Evolutionary conservation across 2,888 invertebrate species (phyloP), one percentile per base, ranked within the genome.

Genomic region (Venusia cambrica): DNA sequence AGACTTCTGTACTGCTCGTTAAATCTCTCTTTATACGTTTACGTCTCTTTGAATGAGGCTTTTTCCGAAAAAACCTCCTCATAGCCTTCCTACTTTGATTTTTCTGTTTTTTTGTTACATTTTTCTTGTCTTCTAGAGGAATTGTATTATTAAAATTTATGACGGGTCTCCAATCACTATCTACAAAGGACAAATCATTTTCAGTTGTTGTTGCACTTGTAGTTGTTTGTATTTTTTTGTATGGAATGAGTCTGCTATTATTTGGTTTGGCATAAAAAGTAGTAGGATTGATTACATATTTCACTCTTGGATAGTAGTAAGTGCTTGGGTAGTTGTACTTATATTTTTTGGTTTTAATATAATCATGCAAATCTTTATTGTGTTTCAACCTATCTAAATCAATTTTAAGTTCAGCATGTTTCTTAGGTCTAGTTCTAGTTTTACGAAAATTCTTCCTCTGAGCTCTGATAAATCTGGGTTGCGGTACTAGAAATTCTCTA

Each of bases 301-400:
- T 84, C 0, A 87, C 60, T 54, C 81, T 75, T 4, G 87, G 87
- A 52, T 85, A 85, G 39, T 73, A 87, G 54, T 61, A 77, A 0
- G 87, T 87, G 18, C 70, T 63, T 3, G 81, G 84, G 52, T 85
- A 87, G 37, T 87, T 84, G 38, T 65, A 70, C 51, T 81, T 83
- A 62, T 87, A 87, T 46, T 87, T 87, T 53, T 87, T 87, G 2
- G 76, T 85, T 59, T 79, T 87, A 0, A 81, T 51, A 35, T 85
- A 87, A 45, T 87, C 85, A 19, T 72, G 60, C 32, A 83, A 69
- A 54, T 85, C 87, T 57, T 87, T 87, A 48, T 85, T 85, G 14
- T 75, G 65, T 53, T 81, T 83, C 2, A 87, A 46, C 31, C 70
- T 78, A 38, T 83, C 73, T 45, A 87, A 66, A 46, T 72, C 77